Percentiles rank a stretch among this genome's conserved stretches.
Evolutionary conservation across 2,797 vertebrate genomes (phyloP).

Genomic region (Rousettus madagascariensis): DNA sequence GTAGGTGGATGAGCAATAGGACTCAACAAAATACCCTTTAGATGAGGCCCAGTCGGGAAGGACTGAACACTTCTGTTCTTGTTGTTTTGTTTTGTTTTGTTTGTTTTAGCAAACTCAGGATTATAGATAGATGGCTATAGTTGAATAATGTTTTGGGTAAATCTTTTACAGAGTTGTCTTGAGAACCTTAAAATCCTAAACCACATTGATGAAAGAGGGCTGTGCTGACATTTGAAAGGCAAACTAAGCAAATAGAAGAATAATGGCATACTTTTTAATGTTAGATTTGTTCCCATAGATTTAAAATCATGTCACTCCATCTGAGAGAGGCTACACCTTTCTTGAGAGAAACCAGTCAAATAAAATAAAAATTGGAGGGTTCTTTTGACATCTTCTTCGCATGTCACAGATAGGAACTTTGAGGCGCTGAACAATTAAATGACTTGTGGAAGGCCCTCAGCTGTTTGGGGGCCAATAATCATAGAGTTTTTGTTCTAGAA

Average conservation of each 20-base stretch:
- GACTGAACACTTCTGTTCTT: slow-evolving; percentile 9
- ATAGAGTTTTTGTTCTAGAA: not conserved
- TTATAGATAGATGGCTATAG: not conserved
- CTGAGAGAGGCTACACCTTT: slow-evolving; percentile 20
- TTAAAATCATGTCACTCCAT: not conserved
- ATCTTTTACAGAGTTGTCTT: not conserved
- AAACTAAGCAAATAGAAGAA: not conserved
- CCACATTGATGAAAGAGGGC: not conserved
- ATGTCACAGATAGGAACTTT: not conserved
- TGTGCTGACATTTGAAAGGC: not conserved
- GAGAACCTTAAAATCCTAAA: not conserved
- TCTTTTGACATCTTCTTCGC: not conserved
- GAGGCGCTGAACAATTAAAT: not conserved
- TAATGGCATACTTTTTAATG: not conserved
- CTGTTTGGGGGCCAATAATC: not conserved
- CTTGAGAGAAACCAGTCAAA: slow-evolving; percentile 27
- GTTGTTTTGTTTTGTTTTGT: slow-evolving; percentile 19
- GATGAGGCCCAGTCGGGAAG: slow-evolving; percentile 2
- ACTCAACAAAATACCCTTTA: slow-evolving; percentile 54
- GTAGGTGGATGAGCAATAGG: slow-evolving; percentile 46
- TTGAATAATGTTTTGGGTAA: not conserved
- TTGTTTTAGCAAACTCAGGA: not conserved
- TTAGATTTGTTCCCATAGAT: not conserved
- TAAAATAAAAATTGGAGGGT: not conserved
- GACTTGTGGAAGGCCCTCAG: not conserved